Conservation (phyloP, 1,140 invertebrate species). For the Brachionus plicatilis region DNA sequence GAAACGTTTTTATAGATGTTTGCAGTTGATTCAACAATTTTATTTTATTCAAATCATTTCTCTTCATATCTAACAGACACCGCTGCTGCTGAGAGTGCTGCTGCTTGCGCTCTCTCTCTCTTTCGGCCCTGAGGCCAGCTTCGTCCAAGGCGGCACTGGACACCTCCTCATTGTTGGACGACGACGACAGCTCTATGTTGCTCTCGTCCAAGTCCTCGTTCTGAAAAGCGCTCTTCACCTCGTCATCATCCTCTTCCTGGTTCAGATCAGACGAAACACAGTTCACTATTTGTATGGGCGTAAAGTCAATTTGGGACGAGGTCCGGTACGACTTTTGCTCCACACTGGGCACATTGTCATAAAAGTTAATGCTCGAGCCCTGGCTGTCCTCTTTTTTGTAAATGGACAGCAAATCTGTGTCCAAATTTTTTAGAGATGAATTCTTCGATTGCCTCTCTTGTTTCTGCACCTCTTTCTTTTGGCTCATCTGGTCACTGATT, state of each 20-base stretch:
- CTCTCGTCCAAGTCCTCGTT: slow-evolving; percentile 11
- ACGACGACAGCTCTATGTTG: slow-evolving; percentile 8
- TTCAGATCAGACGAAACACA: not conserved
- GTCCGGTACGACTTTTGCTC: not conserved
- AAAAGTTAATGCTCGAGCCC: slow-evolving; percentile 17
- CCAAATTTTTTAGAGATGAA: slow-evolving; percentile 24
- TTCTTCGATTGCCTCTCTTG: not conserved
- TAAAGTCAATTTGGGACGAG: not conserved
- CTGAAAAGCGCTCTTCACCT: slow-evolving; percentile 1
- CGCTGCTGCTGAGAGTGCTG: not conserved
- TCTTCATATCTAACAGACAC: not conserved
- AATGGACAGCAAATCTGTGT: not conserved
- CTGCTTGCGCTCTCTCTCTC: not conserved
- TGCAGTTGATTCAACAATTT: slow-evolving; percentile 2
- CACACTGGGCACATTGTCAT: slow-evolving; percentile 1
- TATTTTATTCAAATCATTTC: slow-evolving; percentile 26
- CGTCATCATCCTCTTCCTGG: slow-evolving; percentile 18
- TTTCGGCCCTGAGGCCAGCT: not conserved
- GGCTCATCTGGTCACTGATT: not conserved
- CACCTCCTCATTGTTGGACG: not conserved
- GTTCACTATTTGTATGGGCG: slow-evolving; percentile 14
- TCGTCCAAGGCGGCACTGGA: not conserved
- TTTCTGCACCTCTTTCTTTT: not conserved
- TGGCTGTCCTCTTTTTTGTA: slow-evolving; percentile 23
- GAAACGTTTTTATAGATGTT: slow-evolving; percentile 17